Percentiles rank a stretch among this genome's conserved stretches.
These are phyloP conservation scores for Acinonyx jubatus DNA, from an alignment of 2,113 vertebrate species.

Conservation along the genomic window DNA sequence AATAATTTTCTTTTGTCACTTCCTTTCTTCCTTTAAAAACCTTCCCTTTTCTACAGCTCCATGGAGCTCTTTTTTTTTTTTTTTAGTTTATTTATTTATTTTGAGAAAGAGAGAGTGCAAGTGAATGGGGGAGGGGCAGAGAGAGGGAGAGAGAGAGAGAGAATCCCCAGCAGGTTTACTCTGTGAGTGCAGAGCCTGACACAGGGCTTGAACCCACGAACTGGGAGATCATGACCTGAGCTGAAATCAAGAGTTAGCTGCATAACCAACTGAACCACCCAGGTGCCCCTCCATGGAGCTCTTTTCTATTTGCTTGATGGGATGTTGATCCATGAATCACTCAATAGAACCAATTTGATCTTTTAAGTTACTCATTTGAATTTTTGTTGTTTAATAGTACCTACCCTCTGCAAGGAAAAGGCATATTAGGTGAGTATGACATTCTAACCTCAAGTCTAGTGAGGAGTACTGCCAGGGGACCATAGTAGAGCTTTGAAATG, in stretches of 20 bases:
- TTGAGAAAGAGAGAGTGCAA: too few species aligned
- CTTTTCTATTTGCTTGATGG: background rate
- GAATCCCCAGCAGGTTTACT: too few species aligned
- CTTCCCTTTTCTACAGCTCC: background rate
- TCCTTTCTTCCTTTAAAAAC: background rate
- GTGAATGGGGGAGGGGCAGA: too few species aligned
- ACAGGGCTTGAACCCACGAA: too few species aligned
- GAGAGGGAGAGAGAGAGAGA: too few species aligned
- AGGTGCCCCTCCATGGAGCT: background rate
- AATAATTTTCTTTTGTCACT: background rate
- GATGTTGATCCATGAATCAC: background rate
- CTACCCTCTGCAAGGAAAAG: background rate
- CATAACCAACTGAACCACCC: too few species aligned
- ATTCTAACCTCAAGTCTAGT: background rate
- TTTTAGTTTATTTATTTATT: too few species aligned
- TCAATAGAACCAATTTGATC: background rate
- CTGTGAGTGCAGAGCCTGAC: too few species aligned
- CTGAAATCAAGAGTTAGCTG: too few species aligned
- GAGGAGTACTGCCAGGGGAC: background rate
- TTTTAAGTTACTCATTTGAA: background rate
- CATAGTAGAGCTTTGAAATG: background rate
- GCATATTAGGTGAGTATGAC: background rate
- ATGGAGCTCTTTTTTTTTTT: background rate
- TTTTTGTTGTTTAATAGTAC: background rate
- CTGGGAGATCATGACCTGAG: too few species aligned